phyloP scores from a whole-genome alignment of 2,113 vertebrate genomes.

The Thryonomys swinderianus region DNA sequence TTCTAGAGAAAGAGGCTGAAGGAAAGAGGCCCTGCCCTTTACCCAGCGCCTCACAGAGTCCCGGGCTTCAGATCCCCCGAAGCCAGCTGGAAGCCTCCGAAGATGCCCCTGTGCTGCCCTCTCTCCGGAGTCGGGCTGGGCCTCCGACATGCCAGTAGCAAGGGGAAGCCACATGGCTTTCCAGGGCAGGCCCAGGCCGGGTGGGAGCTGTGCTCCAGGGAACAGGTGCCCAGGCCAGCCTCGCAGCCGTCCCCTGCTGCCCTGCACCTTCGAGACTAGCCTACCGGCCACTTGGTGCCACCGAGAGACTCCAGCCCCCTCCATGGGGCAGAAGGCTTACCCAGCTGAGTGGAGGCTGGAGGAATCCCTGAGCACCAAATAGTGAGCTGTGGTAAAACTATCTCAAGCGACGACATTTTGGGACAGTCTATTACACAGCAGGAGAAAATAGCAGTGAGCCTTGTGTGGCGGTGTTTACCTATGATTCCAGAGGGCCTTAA shows the following conservation, averaged over 20 bases:
- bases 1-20: not conserved
- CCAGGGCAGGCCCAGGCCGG: not conserved
- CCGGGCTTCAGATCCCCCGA: not conserved
- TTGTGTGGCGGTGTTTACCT: not conserved
- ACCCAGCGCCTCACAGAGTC: not conserved
- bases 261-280: not conserved
- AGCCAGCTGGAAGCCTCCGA: not conserved
- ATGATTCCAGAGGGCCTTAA: not conserved
- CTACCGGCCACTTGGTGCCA: not conserved
- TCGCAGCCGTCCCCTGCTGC: not conserved
- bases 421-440: not conserved
- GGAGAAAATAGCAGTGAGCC: not conserved
- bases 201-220: not conserved
- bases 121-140: not conserved
- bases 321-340: not conserved
- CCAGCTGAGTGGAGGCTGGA: not conserved
- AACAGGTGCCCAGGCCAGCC: not conserved
- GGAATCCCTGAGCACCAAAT: not conserved
- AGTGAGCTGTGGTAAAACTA: not conserved
- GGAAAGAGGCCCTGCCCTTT: not conserved
- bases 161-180: not conserved
- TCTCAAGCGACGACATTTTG: not conserved
- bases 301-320: not conserved
- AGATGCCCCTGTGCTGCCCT: not conserved
- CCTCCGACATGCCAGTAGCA: not conserved